These are phyloP conservation scores for Pseudobourletiella spinata DNA, from an alignment of 1,140 invertebrate species.

Conservation along the genomic window DNA sequence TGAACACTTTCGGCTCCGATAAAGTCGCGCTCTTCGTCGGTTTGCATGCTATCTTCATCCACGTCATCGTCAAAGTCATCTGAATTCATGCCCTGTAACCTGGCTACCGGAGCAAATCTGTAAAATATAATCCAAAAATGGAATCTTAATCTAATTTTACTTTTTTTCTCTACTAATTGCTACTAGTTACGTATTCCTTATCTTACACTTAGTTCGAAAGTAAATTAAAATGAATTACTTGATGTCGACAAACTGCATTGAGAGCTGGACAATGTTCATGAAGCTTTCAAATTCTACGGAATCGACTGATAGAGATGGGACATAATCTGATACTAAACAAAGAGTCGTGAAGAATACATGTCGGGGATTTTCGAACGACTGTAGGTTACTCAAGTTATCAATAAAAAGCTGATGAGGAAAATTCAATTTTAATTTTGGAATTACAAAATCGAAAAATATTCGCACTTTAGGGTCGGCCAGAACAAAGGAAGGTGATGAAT, in stretches of 20 bases:
- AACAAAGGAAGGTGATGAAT: background rate
- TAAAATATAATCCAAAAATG: too few relatives aligned
- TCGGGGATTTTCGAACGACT: background rate
- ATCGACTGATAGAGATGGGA: background rate
- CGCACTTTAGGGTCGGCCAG: background rate
- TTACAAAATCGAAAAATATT: background rate
- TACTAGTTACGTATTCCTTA: too few relatives aligned
- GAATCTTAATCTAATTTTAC: background rate
- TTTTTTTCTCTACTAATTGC: too few relatives aligned
- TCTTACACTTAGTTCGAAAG: background rate
- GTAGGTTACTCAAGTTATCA: background rate
- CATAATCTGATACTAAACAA: background rate
- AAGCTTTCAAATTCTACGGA: background rate
- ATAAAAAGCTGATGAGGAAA: background rate
- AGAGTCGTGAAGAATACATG: background rate
- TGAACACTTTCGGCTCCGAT: background rate
- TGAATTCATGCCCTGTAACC: background rate
- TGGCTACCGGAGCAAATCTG: background rate
- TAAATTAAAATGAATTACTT: background rate
- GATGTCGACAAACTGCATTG: background rate
- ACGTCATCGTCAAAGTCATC: background rate
- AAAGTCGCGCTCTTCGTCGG: background rate
- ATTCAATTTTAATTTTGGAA: background rate
- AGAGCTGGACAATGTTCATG: background rate
- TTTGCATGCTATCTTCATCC: conserved; percentile 1